Base-by-base conservation (phyloP, 1,140 invertebrate genomes). In the Branchinecta lindahli region DNA sequence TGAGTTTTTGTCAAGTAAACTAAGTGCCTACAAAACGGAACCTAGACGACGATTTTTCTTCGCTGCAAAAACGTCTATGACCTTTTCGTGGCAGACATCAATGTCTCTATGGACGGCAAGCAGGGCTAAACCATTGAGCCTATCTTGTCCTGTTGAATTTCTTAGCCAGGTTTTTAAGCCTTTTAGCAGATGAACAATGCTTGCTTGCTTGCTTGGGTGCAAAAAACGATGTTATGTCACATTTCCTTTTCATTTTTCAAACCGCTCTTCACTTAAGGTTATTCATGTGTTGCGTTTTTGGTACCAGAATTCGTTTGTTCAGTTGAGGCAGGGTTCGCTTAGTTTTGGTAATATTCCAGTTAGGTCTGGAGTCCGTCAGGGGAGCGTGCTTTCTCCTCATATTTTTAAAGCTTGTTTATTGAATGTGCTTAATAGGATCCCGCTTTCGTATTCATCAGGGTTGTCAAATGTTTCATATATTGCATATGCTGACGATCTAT, bases 21-120 rank as follows among this genome's bases (percentile, higher is more conserved):
- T n/a, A n/a, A 52, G 47, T 52, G 47, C 9, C 47, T 9, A 52
- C 9, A 52, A 52, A 9, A 9, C 9, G n/a, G n/a, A n/a, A n/a
- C n/a, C n/a, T n/a, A n/a, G n/a, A n/a, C n/a, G n/a, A n/a, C n/a
- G n/a, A n/a, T n/a, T n/a, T n/a, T n/a, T n/a, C n/a, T n/a, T n/a
- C n/a, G n/a, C n/a, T n/a, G n/a, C n/a, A n/a, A n/a, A n/a, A n/a
- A n/a, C n/a, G n/a, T n/a, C n/a, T n/a, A n/a, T n/a, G n/a, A n/a
- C n/a, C n/a, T n/a, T n/a, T n/a, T n/a, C n/a, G n/a, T n/a, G n/a
- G n/a, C n/a, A n/a, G n/a, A n/a, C n/a, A n/a, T n/a, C n/a, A n/a
- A n/a, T 52, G 47, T 52, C 47, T 52, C 47, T 52, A 52, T 52
- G 47, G 47, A 52, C 47, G n/a, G 47, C 47, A n/a, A 52, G 47